Base-by-base conservation (phyloP, 2,113 vertebrate genomes). In the Dipodomys ordii region DNA sequence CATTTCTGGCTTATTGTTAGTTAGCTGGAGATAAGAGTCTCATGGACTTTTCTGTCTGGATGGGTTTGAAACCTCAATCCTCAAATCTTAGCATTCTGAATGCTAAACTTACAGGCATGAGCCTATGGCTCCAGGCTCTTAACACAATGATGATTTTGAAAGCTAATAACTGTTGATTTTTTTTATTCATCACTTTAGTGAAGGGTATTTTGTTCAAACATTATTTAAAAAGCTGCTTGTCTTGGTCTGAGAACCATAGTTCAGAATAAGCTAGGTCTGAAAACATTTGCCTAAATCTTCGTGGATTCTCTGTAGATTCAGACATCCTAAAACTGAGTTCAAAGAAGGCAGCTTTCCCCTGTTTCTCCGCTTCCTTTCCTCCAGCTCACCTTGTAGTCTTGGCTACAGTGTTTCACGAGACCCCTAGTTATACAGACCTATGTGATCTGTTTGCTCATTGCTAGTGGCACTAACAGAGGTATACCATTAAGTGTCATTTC, bases 401-500 rank as follows among this genome's bases (percentile, higher is more conserved):
- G 44, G 32, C 80, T 32, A 4, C 46, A 49, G 6, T 49, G 49
- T 49, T 88, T 83, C 65, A 69, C 95, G 79, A 11, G 65, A 81
- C 64, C 32, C 71, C 30, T 27, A 44, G 4, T 68, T 83, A 30
- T n/a, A 90, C 30, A 79, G 64, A 23, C 73, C 4, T 78, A 25
- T 3, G 77, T 20, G 83, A 18, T 83, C 11, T 74, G 23, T 19
- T 72, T 57, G 25, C 69, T 93, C 7, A 10, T 93, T 78, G 32
- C 76, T 69, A 4, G 7, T 62, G 27, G n/a, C 68, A 28, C 8
- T 74, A 92, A 25, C 69, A 86, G 49, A 92, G 49, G 28, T 30
- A n/a, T 65, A 19, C 71, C 35, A 23, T 65, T 92, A 77, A 91
- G 44, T 72, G 22, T 86, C 92, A 88, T 25, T 30, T 76, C 39